Conservation (phyloP, 2,113 vertebrate species). For the Dicentrarchus labrax region DNA sequence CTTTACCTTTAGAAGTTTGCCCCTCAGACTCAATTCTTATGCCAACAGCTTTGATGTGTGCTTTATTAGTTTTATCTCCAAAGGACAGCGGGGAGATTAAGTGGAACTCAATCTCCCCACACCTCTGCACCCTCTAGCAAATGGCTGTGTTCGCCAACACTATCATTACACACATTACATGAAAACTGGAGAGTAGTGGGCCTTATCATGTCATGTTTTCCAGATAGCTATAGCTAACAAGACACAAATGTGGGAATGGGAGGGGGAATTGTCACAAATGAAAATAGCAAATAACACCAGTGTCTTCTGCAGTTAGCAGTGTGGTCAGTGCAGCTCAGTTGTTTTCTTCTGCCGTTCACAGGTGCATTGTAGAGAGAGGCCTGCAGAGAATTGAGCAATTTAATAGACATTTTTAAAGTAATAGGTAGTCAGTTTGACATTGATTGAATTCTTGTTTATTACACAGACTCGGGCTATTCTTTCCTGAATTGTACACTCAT, state of each 20-base stretch:
- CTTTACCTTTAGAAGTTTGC: background rate
- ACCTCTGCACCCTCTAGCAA: constrained; percentile 44
- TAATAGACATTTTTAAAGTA: constrained; percentile 51
- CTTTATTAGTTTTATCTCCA: constrained; percentile 62
- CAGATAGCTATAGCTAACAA: constrained; percentile 57
- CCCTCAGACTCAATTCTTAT: background rate
- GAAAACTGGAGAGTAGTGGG: constrained; percentile 9
- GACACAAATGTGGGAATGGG: constrained; percentile 39
- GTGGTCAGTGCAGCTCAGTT: constrained; percentile 26
- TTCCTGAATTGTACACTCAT: background rate
- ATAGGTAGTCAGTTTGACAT: background rate
- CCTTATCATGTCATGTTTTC: constrained; percentile 57
- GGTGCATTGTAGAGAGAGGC: constrained; percentile 26
- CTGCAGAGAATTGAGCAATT: constrained; percentile 48
- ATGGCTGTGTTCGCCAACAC: constrained; percentile 39
- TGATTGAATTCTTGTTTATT: constrained; percentile 58
- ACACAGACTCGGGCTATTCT: background rate
- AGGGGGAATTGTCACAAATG: constrained; percentile 34
- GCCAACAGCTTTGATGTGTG: constrained; percentile 41
- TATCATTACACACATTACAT: constrained; percentile 54
- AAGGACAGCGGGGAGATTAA: constrained; percentile 45
- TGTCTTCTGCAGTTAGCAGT: background rate
- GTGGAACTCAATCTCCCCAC: constrained; percentile 24
- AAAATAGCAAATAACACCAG: constrained; percentile 48
- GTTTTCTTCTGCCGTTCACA: constrained; percentile 13